Evolutionary conservation across 2,888 invertebrate species (phyloP).

Genomic region (Pyrgus malvae): DNA sequence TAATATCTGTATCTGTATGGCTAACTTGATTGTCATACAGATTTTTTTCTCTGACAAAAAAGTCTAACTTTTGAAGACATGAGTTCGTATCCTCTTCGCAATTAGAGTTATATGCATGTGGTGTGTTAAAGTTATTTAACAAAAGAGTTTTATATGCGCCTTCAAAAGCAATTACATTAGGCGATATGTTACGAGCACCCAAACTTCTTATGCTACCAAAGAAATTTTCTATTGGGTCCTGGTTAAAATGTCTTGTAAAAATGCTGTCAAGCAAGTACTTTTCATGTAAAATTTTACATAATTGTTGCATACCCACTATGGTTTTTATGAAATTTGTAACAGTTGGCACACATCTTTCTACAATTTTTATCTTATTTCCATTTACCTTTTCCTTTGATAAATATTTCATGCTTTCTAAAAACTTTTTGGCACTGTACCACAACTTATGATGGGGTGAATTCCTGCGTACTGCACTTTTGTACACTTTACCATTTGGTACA

Average conservation of each 20-base stretch:
- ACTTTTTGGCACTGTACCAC: conserved; percentile 15
- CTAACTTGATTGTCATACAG: too few relatives aligned
- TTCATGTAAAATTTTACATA: neutral
- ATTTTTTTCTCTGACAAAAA: too few relatives aligned
- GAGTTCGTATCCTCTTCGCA: too few relatives aligned
- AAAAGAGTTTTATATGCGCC: too few relatives aligned
- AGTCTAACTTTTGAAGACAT: too few relatives aligned
- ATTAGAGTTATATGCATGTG: too few relatives aligned
- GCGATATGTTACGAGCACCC: too few relatives aligned
- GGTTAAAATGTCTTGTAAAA: neutral
- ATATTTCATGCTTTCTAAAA: conserved; percentile 14
- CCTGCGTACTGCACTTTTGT: conserved; percentile 22
- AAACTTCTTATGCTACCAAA: neutral
- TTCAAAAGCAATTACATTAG: too few relatives aligned
- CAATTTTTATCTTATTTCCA: neutral
- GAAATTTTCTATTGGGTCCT: neutral
- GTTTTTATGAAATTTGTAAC: conserved; percentile 20
- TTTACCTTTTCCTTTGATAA: neutral
- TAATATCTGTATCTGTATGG: too few relatives aligned
- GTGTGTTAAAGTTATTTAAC: too few relatives aligned
- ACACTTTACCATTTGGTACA: conserved; percentile 31
- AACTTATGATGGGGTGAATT: conserved; percentile 24
- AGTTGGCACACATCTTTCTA: neutral
- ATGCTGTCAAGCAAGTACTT: neutral
- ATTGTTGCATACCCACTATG: conserved; percentile 15